Evolutionary conservation across 1,140 invertebrate species (phyloP).

Genomic region (Lepeophtheirus salmonis): DNA sequence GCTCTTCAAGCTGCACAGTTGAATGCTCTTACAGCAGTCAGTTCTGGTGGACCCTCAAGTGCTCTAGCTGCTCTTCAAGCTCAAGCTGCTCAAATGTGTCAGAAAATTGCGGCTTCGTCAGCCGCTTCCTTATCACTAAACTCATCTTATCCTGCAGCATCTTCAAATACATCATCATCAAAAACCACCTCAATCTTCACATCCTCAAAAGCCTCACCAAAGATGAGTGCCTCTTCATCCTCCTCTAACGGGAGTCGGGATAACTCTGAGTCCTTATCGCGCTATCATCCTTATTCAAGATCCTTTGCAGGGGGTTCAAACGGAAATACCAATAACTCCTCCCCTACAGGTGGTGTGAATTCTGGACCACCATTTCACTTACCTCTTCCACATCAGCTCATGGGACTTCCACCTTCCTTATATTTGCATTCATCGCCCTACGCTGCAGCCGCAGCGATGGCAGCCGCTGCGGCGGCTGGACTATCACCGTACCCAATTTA

Average conservation of each 20-base stretch:
- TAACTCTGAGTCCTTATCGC: no score
- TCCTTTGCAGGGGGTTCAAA: no score
- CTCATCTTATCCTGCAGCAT: no score
- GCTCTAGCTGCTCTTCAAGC: conserved; percentile 16
- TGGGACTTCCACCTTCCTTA: neutral
- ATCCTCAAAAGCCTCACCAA: neutral
- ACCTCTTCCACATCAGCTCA: neutral
- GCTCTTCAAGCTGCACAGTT: conserved; percentile 7
- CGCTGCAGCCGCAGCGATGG: neutral
- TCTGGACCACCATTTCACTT: neutral
- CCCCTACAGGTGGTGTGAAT: neutral
- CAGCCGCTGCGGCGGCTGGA: neutral
- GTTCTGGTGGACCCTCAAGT: neutral
- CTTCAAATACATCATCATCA: no score
- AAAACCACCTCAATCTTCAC: neutral
- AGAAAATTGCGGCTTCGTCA: neutral
- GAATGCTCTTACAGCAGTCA: neutral
- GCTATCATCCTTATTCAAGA: neutral
- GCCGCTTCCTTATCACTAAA: no score
- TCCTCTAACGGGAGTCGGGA: no score
- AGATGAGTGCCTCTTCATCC: neutral
- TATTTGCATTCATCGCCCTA: neutral
- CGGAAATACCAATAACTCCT: neutral
- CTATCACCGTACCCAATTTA: neutral
- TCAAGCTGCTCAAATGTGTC: conserved; percentile 13